Percentiles rank a stretch among this genome's conserved stretches.
phyloP scores from a whole-genome alignment of 2,797 vertebrate species.

The Poecilia velifera region DNA sequence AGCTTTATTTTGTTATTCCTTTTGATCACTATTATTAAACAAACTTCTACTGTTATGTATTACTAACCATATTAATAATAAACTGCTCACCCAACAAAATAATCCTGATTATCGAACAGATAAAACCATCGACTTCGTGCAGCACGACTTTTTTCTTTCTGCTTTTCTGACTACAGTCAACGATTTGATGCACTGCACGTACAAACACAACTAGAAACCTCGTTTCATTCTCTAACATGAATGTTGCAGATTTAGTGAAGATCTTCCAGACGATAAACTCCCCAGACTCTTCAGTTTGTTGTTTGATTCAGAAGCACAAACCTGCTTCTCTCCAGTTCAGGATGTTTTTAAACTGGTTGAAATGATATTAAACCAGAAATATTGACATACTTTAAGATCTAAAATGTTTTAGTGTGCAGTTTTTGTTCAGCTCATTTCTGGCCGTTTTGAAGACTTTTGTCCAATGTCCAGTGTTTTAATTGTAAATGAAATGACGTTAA shows the following conservation, averaged over 20 bases:
- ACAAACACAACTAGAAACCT: neutral
- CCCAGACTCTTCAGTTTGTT: neutral
- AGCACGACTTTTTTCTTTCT: neutral
- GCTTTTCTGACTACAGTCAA: neutral
- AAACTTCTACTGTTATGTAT: neutral
- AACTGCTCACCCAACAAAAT: neutral
- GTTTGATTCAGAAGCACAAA: neutral
- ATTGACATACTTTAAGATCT: neutral
- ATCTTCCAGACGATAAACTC: neutral
- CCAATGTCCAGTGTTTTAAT: no score
- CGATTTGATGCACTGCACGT: neutral
- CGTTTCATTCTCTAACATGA: neutral
- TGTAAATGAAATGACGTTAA: neutral
- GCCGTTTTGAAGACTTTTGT: neutral
- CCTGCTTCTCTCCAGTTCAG: neutral
- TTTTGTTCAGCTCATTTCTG: neutral
- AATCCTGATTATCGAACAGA: neutral
- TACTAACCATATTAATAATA: neutral
- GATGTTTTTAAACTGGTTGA: constrained; percentile 4
- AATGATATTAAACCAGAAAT: neutral
- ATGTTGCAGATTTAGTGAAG: neutral
- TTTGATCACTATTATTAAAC: neutral
- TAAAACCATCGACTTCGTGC: neutral
- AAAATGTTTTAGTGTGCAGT: neutral
- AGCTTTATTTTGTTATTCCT: neutral